Base-by-base conservation (phyloP, 1,140 invertebrate genomes). In the Drosophila bipectinata region DNA sequence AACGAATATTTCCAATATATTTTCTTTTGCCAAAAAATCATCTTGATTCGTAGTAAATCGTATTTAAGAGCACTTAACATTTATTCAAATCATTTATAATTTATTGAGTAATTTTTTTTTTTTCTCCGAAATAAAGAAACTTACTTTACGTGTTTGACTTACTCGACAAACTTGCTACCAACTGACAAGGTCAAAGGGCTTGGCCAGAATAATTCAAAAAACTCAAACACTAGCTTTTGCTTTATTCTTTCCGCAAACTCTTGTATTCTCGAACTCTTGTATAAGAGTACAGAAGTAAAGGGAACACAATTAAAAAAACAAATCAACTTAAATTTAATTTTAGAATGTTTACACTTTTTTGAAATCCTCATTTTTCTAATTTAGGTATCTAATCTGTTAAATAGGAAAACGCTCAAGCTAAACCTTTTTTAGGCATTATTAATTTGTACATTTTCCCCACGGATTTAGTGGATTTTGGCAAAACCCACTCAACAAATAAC, bases 401-500 rank as follows among this genome's bases (percentile, higher is more conserved):
- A 39, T 24, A 69, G 45, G 10, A 45, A 55, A 68, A 68, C 32
- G 41, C 53, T 48, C 61, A 55, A 21, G 10, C 4, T 18, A 18
- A 15, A 1, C 14, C 26, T 8, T 15, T 34, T 55, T 48, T n/a
- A 30, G n/a, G 39, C 32, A 48, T 69, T 32, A 32, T 68, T 69
- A 68, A 68, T 69, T 67, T 69, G 51, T 32, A 69, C 55, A 69
- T 56, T 47, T 41, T 14, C 4, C 3, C 7, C 18, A 52, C 37
- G 48, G 60, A 74, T 74, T 74, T 74, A 74, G 48, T 26, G 58
- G 30, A 64, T 64, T 74, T 74, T 48, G n/a, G 34, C 67, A 59
- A 75, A 74, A 69, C 48, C 37, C 54, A 44, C 52, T 74, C 37
- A 57, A 53, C 69, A 53, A 74, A 75, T 75, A 34, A 32, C 28